These are phyloP conservation scores for Argyrosomus japonicus DNA, from an alignment of 2,113 vertebrate species.

Conservation along the genomic window DNA sequence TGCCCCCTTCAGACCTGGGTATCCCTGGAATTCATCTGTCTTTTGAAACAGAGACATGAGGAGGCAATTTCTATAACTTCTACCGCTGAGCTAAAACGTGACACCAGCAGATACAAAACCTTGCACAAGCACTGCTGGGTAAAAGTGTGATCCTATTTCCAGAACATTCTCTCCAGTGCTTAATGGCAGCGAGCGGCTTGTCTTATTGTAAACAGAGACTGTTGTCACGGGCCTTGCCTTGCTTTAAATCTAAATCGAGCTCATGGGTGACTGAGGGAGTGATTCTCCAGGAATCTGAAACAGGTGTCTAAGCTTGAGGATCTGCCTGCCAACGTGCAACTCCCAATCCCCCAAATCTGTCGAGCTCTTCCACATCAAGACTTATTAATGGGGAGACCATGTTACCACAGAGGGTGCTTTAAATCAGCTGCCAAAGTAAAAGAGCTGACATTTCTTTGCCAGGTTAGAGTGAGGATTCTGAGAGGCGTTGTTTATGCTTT, in stretches of 20 bases:
- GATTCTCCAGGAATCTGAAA: constrained; percentile 77
- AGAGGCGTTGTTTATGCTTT: background rate
- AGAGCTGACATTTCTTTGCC: background rate
- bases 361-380: constrained; percentile 33
- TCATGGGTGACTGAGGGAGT: constrained; percentile 55
- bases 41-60: constrained; percentile 17
- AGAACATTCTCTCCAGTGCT: constrained; percentile 68
- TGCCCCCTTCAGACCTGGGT: constrained; percentile 33
- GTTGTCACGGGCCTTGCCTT: constrained; percentile 73
- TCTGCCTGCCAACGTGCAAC: constrained; percentile 57
- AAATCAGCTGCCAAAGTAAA: constrained; percentile 10
- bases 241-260: constrained; percentile 77
- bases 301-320: constrained; percentile 78
- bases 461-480: background rate
- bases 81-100: background rate
- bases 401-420: background rate
- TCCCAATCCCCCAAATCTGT: constrained; percentile 52
- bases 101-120: constrained; percentile 11
- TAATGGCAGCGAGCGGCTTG: constrained; percentile 20
- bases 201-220: constrained; percentile 73
- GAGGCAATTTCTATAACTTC: constrained; percentile 30
- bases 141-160: constrained; percentile 47
- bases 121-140: background rate
- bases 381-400: constrained; percentile 9
- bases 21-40: constrained; percentile 60